These are phyloP conservation scores for Myzus persicae DNA, from an alignment of 1,140 invertebrate species.

Conservation along the genomic window DNA sequence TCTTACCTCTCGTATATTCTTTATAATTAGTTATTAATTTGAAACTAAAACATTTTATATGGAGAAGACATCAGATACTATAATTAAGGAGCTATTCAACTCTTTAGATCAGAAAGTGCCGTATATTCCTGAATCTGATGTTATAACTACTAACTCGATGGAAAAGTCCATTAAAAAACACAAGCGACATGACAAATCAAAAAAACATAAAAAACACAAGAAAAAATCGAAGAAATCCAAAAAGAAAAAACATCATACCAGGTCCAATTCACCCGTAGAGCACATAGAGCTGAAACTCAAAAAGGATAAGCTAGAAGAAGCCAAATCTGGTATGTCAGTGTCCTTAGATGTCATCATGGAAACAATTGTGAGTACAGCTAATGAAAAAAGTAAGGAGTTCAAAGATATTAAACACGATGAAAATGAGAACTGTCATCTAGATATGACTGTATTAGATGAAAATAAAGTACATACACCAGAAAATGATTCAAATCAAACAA, in stretches of 20 bases:
- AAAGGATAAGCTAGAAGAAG: constrained; percentile 35
- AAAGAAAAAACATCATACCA: constrained; percentile 63
- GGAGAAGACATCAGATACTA: constrained; percentile 39
- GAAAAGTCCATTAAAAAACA: constrained; percentile 44
- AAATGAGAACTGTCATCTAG: not conserved
- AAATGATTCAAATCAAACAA: constrained; percentile 6
- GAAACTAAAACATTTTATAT: not conserved
- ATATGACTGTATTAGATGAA: not conserved
- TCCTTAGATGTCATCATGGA: constrained; percentile 31
- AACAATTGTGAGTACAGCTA: constrained; percentile 42
- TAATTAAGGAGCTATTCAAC: constrained; percentile 17
- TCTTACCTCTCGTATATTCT: not conserved
- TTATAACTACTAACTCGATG: not conserved
- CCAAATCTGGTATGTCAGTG: constrained; percentile 37
- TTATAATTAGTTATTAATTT: not conserved
- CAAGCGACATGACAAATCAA: constrained; percentile 64
- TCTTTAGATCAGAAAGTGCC: not conserved
- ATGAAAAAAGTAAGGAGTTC: constrained; percentile 31
- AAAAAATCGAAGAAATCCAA: constrained; percentile 69
- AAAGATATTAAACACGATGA: not conserved
- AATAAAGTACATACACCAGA: not conserved
- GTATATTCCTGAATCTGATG: not conserved
- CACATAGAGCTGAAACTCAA: constrained; percentile 5
- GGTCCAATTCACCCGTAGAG: not conserved
- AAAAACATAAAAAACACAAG: constrained; percentile 69